These are phyloP conservation scores for Nasonia vitripennis DNA, from an alignment of 1,140 invertebrate species.

Conservation along the genomic window DNA sequence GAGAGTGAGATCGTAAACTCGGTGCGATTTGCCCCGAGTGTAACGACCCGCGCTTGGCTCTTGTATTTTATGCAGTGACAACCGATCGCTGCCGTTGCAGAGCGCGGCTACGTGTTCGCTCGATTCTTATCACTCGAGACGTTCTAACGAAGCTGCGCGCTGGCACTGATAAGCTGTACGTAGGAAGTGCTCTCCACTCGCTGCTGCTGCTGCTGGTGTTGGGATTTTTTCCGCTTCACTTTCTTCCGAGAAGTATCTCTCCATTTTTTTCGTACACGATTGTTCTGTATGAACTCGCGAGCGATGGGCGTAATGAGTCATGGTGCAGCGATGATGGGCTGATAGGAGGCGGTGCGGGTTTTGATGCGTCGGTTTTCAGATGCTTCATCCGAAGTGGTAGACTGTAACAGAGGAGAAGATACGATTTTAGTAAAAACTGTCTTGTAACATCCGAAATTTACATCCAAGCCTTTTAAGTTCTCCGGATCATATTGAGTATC, in stretches of 20 bases:
- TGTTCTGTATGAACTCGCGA: neutral
- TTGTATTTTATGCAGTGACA: conserved; percentile 2
- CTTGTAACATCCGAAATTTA: no score
- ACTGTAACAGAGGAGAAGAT: neutral
- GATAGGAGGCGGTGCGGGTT: neutral
- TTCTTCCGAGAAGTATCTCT: neutral
- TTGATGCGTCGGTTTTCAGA: neutral
- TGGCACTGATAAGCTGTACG: neutral
- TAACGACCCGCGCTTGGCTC: conserved; percentile 6
- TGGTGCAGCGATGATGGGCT: neutral
- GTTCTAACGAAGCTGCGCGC: neutral
- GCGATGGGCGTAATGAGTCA: neutral
- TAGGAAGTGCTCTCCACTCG: neutral
- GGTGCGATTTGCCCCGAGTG: conserved; percentile 11
- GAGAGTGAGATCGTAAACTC: conserved; percentile 6
- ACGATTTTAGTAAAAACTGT: no score
- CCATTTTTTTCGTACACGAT: neutral
- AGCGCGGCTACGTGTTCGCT: neutral
- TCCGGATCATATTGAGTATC: neutral
- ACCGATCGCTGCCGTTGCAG: conserved; percentile 34
- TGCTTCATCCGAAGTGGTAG: neutral
- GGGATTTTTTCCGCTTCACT: neutral
- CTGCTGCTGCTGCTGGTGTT: neutral
- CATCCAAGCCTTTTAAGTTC: neutral
- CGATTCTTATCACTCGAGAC: conserved; percentile 39